Evolutionary conservation across 2,888 invertebrate species (phyloP), one percentile per base, ranked within the genome.

Genomic region (Abrostola tripartita): DNA sequence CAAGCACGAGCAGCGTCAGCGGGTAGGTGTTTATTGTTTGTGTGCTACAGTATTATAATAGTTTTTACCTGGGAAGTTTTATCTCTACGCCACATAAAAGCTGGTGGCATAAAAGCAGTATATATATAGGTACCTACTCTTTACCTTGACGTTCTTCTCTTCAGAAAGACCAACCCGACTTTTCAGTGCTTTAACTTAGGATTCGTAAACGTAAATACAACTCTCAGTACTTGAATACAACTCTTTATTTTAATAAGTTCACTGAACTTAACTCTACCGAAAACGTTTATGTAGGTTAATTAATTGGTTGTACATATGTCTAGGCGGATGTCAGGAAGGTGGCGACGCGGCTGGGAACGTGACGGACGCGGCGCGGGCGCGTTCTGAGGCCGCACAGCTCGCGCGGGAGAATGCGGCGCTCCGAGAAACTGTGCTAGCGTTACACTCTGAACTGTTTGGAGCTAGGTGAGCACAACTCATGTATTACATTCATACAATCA

Each of bases 371-470:
- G 96, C 86, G 91, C 96, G 74, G 85, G 96, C 92, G 91, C 97
- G 81, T 8, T 87, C 95, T n/a, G 96, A 96, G 81, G 95, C 95
- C 47, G 91, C 92, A 4, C 96, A 96, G 79, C 91, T 96, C 52
- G 95, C 96, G 65, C 89, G 95, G 56, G 97, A 97, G 88, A 97
- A 97, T 86, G 95, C 95, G 36, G 95, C 96, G 8, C 92, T 98
- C 41, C 90, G 97, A 55, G 96, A 97, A 82, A 96, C 97, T 51
- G 95, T 97, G 62, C 94, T 97, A 24, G 96, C 97, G 5, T 90
- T 98, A 54, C 97, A 98, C 85, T 97, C 97, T 12, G 98, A 98
- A 90, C 96, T 98, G 7, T 98, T 97, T 85, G 98, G 98, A 47
- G 97, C 98, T 11, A 96, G 95, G 95, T 94, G 51, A 68, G 71